Percentiles rank a stretch among this genome's conserved stretches.
phyloP scores from a whole-genome alignment of 2,113 vertebrate genomes.

The Nannospalax galili region DNA sequence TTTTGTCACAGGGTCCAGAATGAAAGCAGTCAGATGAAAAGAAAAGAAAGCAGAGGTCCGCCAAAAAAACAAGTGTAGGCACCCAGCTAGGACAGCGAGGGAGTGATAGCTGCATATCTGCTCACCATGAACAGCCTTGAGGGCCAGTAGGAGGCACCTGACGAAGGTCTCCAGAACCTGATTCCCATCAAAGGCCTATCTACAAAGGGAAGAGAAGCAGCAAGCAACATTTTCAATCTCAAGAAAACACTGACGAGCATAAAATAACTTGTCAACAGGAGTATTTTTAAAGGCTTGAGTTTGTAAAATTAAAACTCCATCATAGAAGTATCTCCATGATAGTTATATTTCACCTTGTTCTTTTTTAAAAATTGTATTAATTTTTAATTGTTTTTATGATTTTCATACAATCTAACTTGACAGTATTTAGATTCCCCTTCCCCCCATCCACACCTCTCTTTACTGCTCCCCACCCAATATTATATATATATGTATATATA shows the following conservation, averaged over 20 bases:
- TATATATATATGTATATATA: too few relatives aligned
- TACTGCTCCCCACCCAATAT: too few relatives aligned
- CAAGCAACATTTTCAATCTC: neutral
- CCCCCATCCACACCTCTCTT: too few relatives aligned
- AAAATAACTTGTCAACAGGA: neutral
- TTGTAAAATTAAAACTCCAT: neutral
- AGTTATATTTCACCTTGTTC: neutral
- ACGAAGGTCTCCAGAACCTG: neutral
- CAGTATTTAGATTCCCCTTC: neutral
- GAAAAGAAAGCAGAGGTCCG: neutral
- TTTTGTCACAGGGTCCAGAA: neutral
- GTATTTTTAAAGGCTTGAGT: neutral
- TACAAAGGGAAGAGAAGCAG: neutral
- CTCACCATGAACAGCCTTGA: neutral
- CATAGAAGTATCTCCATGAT: neutral
- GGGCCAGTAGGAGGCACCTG: neutral
- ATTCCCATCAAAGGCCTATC: neutral
- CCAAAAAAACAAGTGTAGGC: neutral
- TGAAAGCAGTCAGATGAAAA: neutral
- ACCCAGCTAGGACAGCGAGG: neutral
- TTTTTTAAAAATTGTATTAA: too few relatives aligned
- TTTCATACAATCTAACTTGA: too few relatives aligned
- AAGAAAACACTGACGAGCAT: conserved; percentile 31
- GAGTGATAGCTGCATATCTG: neutral
- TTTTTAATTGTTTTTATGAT: too few relatives aligned